Conservation (phyloP, 2,797 vertebrate species). For the Sarcophilus harrisii region DNA sequence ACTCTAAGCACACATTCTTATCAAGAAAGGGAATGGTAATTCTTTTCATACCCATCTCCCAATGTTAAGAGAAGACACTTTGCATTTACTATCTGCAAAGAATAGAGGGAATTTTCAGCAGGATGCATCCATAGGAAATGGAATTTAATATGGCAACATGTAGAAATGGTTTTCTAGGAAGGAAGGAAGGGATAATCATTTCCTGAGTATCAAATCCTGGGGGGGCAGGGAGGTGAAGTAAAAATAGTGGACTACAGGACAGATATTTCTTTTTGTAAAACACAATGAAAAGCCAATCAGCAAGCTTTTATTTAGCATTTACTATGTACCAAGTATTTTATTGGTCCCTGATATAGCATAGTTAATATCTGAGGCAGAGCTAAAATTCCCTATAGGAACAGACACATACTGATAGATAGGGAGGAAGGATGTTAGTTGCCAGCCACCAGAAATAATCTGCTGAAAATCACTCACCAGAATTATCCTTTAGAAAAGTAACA, state of each 20-base stretch:
- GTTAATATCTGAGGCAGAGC: background rate
- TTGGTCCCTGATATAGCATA: background rate
- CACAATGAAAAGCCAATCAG: background rate
- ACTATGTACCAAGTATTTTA: background rate
- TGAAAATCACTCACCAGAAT: background rate
- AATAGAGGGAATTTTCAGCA: background rate
- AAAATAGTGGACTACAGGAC: background rate
- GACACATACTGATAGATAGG: background rate
- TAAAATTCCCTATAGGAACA: background rate
- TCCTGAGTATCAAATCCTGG: background rate
- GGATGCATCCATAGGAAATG: background rate
- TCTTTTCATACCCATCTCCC: background rate
- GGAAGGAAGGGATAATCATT: background rate
- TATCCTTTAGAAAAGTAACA: background rate
- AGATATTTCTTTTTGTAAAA: background rate
- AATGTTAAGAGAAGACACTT: background rate
- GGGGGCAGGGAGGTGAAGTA: background rate
- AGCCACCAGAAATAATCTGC: background rate
- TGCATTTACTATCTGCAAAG: background rate
- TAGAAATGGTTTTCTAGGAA: background rate
- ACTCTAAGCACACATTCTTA: background rate
- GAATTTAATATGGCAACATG: background rate
- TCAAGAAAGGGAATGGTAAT: background rate
- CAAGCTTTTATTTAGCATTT: background rate
- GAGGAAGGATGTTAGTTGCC: background rate